phyloP scores from a whole-genome alignment of 2,113 vertebrate species.

The Boulengeromyrus knoepffleri region DNA sequence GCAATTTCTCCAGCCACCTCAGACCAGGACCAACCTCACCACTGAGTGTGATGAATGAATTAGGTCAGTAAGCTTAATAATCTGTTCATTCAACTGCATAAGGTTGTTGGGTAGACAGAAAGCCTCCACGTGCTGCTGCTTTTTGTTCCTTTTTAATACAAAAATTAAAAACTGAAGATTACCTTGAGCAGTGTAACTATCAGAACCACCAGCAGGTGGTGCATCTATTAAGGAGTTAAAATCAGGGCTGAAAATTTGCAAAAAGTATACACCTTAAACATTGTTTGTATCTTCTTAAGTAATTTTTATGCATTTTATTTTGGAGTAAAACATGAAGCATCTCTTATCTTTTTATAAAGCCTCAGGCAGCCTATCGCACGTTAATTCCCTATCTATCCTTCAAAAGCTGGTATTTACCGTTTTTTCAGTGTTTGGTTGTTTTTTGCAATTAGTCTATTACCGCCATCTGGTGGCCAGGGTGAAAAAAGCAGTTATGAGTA shows the following conservation, averaged over 20 bases:
- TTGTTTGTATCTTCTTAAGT: not conserved
- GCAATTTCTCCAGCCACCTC: not conserved
- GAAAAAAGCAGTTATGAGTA: not conserved
- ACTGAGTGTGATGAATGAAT: not conserved
- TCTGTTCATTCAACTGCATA: not conserved
- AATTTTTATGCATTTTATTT: not conserved
- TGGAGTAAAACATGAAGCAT: not conserved
- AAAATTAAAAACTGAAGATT: not conserved
- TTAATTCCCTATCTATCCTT: not conserved
- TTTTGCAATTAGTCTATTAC: slow-evolving; percentile 36
- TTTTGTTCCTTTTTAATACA: not conserved
- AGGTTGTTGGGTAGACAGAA: not conserved
- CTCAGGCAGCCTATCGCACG: not conserved
- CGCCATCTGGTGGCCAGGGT: slow-evolving; percentile 47
- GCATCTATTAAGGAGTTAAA: not conserved
- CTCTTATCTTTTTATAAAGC: not conserved
- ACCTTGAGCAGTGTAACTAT: not conserved
- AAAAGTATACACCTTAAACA: not conserved
- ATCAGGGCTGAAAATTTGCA: not conserved
- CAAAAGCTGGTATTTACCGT: not conserved
- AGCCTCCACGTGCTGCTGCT: not conserved
- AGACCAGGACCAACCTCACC: not conserved
- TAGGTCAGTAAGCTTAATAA: not conserved
- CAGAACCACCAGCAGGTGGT: not conserved
- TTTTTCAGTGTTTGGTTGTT: not conserved